Evolutionary conservation across 2,797 vertebrate species (phyloP).

Genomic region (Phrynocephalus vlangalii): DNA sequence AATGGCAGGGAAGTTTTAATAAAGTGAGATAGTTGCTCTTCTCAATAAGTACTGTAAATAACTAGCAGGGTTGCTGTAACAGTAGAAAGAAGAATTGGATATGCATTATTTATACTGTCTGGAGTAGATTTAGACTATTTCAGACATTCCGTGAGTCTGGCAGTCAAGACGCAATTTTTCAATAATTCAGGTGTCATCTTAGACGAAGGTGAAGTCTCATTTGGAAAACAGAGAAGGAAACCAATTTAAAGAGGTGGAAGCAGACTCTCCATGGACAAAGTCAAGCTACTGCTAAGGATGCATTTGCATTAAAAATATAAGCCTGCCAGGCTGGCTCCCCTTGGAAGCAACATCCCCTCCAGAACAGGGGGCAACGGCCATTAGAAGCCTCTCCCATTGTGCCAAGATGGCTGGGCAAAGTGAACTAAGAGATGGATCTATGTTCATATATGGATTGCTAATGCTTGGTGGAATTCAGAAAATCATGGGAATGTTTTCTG

Average conservation of each 20-base stretch:
- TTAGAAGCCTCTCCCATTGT: background rate
- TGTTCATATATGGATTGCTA: background rate
- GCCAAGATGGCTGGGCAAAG: background rate
- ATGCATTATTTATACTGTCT: conserved; percentile 75
- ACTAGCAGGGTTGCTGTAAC: conserved; percentile 48
- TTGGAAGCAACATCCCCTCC: conserved; percentile 8
- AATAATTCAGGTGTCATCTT: conserved; percentile 75
- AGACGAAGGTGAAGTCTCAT: conserved; percentile 55
- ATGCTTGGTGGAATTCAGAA: background rate
- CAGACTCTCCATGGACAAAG: conserved; percentile 51
- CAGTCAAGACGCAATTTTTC: conserved; percentile 70
- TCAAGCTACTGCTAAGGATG: conserved; percentile 52
- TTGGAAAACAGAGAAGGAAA: conserved; percentile 66
- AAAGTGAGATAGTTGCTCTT: conserved; percentile 24
- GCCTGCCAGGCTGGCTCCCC: conserved; percentile 32
- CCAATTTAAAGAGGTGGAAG: conserved; percentile 56
- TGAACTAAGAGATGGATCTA: background rate
- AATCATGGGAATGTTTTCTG: too few relatives aligned
- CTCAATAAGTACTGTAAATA: conserved; percentile 60
- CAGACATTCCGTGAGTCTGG: conserved; percentile 67
- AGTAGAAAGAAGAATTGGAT: conserved; percentile 54
- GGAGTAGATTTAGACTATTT: conserved; percentile 67
- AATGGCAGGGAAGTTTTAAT: conserved; percentile 46
- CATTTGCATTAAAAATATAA: conserved; percentile 54
- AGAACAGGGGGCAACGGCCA: background rate